Conservation (phyloP, 35 echinoderm and acorn worm genomes). For the Eucidaris tribuloides region DNA sequence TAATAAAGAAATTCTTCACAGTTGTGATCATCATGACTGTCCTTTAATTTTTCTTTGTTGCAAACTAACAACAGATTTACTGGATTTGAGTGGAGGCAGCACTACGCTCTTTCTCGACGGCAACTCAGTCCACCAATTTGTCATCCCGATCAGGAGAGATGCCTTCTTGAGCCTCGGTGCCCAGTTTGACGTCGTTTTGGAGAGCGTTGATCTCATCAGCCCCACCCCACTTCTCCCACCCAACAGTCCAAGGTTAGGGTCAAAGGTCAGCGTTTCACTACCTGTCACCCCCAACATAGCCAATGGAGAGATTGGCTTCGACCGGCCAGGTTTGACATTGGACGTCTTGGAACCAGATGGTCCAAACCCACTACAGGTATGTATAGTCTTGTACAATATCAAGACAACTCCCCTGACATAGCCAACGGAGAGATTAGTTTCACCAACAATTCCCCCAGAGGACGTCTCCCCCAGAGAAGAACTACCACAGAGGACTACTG, state of each 20-base stretch:
- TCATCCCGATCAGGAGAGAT: slow-evolving; percentile 53
- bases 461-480: no score
- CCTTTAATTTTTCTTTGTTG: no score
- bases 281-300: slow-evolving; percentile 59
- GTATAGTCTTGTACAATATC: slow-evolving; percentile 20
- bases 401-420: no score
- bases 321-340: neutral
- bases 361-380: slow-evolving; percentile 13
- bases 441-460: no score
- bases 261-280: slow-evolving; percentile 29
- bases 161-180: slow-evolving; percentile 79
- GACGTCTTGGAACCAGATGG: slow-evolving; percentile 70
- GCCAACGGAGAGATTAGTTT: no score
- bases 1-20: no score
- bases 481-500: no score
- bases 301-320: slow-evolving; percentile 97
- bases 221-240: slow-evolving; percentile 49
- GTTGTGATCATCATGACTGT: no score
- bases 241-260: slow-evolving; percentile 73
- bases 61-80: no score
- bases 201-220: slow-evolving; percentile 28
- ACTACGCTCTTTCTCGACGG: slow-evolving; percentile 56
- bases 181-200: slow-evolving; percentile 51
- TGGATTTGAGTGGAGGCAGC: neutral
- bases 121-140: slow-evolving; percentile 62